Conservation (phyloP, 2,888 invertebrate species). For the Meliscaeva auricollis region DNA sequence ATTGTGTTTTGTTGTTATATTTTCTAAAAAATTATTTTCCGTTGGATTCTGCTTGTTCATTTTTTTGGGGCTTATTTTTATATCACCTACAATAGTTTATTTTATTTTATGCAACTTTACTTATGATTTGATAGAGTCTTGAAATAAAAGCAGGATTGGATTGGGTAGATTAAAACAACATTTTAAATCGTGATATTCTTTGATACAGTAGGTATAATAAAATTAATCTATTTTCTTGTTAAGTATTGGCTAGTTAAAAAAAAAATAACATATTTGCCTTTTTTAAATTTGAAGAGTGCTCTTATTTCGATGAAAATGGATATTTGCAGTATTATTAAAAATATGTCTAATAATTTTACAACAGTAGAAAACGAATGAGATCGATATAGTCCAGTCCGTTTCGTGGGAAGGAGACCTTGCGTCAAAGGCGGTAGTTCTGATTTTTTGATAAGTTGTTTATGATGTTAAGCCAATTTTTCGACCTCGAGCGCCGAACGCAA, state of each 20-base stretch:
- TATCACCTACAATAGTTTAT: no score
- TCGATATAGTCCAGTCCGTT: no score
- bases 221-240: constrained; percentile 45
- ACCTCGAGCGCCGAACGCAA: no score
- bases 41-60: constrained; percentile 9
- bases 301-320: constrained; percentile 55
- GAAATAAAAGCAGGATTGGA: background rate
- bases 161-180: constrained; percentile 6
- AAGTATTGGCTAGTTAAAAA: constrained; percentile 54
- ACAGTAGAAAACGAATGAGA: no score
- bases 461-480: no score
- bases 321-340: background rate
- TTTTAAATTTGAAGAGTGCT: constrained; percentile 47
- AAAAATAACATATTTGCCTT: constrained; percentile 43
- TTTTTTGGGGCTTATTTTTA: no score
- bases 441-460: no score
- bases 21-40: background rate
- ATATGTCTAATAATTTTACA: no score
- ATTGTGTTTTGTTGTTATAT: background rate
- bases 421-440: no score
- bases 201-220: constrained; percentile 41
- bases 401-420: no score
- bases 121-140: constrained; percentile 4
- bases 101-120: no score
- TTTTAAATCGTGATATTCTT: constrained; percentile 67